Percentiles rank a stretch among this genome's conserved stretches.
phyloP scores from a whole-genome alignment of 2,113 vertebrate genomes.

The Microtus pennsylvanicus region DNA sequence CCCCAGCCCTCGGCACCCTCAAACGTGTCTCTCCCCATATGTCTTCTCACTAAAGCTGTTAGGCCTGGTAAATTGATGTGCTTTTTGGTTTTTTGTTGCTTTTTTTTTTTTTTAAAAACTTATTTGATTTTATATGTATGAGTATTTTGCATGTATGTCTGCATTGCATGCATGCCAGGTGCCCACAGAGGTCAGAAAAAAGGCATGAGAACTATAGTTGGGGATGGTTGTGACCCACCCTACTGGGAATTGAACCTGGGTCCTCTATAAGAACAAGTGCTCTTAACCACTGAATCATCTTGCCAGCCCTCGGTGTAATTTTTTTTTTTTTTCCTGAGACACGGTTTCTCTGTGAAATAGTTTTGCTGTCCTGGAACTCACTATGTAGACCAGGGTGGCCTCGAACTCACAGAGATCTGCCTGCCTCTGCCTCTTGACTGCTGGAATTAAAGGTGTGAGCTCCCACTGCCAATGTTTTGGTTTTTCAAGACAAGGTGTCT shows the following conservation, averaged over 20 bases:
- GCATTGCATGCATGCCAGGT: not conserved
- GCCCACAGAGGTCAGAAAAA: not conserved
- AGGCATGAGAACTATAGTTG: not conserved
- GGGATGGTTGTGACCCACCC: not conserved
- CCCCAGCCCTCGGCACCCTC: not conserved
- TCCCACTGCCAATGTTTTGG: too few relatives aligned
- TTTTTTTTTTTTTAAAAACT: too few relatives aligned
- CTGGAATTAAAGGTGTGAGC: too few relatives aligned
- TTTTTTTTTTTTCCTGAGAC: too few relatives aligned
- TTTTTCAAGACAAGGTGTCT: too few relatives aligned
- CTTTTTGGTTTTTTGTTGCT: not conserved
- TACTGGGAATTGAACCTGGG: not conserved
- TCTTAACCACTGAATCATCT: not conserved
- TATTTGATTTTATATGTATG: not conserved
- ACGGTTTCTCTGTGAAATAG: too few relatives aligned
- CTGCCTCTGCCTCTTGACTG: too few relatives aligned
- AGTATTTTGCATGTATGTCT: not conserved
- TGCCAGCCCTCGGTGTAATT: not conserved
- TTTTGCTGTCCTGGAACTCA: too few relatives aligned
- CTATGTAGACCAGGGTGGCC: too few relatives aligned
- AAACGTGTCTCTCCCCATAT: not conserved
- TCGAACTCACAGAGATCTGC: too few relatives aligned
- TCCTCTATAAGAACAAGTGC: not conserved
- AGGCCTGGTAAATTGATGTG: not conserved
- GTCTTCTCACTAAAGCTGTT: not conserved